Percentiles rank a stretch among this genome's conserved stretches.
phyloP scores from a whole-genome alignment of 2,797 vertebrate species.

The Diglossa cyanea region DNA sequence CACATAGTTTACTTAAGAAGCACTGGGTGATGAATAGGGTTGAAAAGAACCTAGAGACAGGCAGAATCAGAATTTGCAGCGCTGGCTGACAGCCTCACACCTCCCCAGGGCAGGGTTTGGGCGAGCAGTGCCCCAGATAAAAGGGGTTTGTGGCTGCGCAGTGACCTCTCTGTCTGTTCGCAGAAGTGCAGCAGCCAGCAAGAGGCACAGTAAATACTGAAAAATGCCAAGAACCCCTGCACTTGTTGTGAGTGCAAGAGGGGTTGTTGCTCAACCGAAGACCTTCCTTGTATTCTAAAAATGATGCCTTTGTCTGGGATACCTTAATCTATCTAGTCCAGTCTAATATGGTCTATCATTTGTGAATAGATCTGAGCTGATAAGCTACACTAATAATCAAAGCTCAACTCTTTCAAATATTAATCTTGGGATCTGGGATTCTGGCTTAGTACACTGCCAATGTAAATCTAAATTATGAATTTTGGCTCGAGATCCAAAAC shows the following conservation, averaged over 20 bases:
- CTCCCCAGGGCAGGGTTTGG: background rate
- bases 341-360: background rate
- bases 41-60: background rate
- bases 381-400: background rate
- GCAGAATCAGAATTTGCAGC: background rate
- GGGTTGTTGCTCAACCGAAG: background rate
- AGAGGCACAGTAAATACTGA: background rate
- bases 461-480: background rate
- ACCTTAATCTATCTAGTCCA: background rate
- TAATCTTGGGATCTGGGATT: background rate
- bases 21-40: background rate
- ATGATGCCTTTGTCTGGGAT: background rate
- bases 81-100: background rate
- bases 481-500: background rate
- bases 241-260: background rate
- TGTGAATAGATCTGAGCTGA: background rate
- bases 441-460: background rate
- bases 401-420: background rate
- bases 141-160: background rate
- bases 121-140: background rate
- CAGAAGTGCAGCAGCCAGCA: background rate
- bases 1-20: background rate
- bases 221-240: too few species aligned
- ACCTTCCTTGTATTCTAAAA: background rate
- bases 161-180: conserved; percentile 10